A percentile compares a stretch with the other conserved stretches of the same genome.
Evolutionary conservation across 2,797 vertebrate species (phyloP).

Genomic region (Craterocephalus amniculus): DNA sequence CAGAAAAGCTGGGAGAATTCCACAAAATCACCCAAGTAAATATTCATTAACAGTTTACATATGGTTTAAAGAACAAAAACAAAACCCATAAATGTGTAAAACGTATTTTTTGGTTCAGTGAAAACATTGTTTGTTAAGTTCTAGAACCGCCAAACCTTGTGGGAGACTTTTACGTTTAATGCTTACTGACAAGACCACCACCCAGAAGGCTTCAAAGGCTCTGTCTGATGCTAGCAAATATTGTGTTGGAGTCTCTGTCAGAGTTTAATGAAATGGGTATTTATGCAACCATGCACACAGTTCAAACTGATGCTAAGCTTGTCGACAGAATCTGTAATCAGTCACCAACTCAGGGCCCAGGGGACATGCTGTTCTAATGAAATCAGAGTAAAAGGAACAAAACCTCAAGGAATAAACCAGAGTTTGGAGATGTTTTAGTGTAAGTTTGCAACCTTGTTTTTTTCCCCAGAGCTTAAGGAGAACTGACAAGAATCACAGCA

Average conservation of each 20-base stretch:
- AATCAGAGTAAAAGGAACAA: constrained; percentile 63
- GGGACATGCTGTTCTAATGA: constrained; percentile 64
- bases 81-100: constrained; percentile 39
- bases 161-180: constrained; percentile 52
- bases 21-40: constrained; percentile 28
- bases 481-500: constrained; percentile 56
- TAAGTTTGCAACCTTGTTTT: constrained; percentile 33
- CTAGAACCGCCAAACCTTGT: constrained; percentile 26
- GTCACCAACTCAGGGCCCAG: constrained; percentile 65
- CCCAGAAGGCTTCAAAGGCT: constrained; percentile 47
- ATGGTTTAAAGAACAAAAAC: constrained; percentile 33
- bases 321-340: constrained; percentile 77
- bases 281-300: constrained; percentile 71
- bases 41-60: constrained; percentile 29
- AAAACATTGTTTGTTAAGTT: constrained; percentile 22
- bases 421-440: constrained; percentile 49
- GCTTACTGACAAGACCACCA: constrained; percentile 43
- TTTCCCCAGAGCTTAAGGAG: constrained; percentile 46
- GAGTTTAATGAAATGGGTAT: constrained; percentile 78
- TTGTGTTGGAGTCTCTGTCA: constrained; percentile 54
- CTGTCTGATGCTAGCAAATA: constrained; percentile 56
- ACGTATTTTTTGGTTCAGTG: constrained; percentile 42
- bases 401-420: constrained; percentile 58
- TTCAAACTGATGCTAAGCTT: constrained; percentile 72
- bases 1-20: constrained; percentile 16